phyloP scores from a whole-genome alignment of 2,113 vertebrate species.

The Gobio gobio region DNA sequence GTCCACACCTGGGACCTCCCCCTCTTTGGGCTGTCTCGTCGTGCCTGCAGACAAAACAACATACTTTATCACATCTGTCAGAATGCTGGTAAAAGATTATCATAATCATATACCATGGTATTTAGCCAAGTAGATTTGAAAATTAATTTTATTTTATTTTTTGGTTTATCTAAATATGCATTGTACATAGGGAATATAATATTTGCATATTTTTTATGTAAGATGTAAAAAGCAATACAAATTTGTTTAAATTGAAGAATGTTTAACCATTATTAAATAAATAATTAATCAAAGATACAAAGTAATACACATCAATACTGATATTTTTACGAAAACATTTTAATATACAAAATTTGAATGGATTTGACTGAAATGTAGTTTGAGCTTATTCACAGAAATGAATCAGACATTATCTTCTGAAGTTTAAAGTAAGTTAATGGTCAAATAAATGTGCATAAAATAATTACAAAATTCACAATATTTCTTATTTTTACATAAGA shows the following conservation, averaged over 20 bases:
- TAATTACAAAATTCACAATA: too few relatives aligned
- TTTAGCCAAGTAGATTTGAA: neutral
- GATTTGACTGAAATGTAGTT: neutral
- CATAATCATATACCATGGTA: neutral
- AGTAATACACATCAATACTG: neutral
- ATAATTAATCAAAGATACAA: neutral
- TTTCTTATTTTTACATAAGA: too few relatives aligned
- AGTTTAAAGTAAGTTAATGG: too few relatives aligned
- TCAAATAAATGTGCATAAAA: too few relatives aligned
- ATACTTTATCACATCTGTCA: neutral
- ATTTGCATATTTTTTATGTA: neutral
- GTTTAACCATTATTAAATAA: neutral
- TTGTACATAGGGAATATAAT: too few relatives aligned
- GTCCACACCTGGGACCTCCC: conserved; percentile 98
- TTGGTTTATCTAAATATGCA: too few relatives aligned
- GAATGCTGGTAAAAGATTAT: neutral
- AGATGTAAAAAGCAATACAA: neutral
- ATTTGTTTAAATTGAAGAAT: neutral
- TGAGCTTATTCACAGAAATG: neutral
- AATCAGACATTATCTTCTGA: neutral
- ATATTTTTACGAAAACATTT: neutral
- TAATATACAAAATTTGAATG: neutral
- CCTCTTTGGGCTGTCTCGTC: conserved; percentile 98
- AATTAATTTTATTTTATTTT: too few relatives aligned
- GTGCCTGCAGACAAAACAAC: conserved; percentile 81